A percentile compares a stretch with the other conserved stretches of the same genome.
phyloP scores from a whole-genome alignment of 1,140 invertebrate genomes.

The Leptinotarsa undecemlineata region DNA sequence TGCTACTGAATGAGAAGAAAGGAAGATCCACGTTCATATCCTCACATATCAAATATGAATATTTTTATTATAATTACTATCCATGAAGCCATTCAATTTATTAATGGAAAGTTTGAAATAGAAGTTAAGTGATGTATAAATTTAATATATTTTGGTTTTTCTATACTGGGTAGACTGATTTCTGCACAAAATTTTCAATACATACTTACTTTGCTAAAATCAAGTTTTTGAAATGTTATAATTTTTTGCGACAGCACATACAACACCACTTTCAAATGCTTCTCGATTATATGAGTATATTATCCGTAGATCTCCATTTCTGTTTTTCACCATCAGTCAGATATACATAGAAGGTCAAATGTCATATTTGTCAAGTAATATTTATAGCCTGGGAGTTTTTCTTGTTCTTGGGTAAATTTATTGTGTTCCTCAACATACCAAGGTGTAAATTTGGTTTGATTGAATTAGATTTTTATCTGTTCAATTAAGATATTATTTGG shows the following conservation, averaged over 20 bases:
- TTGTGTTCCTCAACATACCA: too few species aligned
- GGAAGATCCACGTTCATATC: slow-evolving; percentile 6
- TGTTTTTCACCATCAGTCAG: not conserved
- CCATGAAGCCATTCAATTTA: not conserved
- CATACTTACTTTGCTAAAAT: not conserved
- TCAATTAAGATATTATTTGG: too few species aligned
- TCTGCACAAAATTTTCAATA: not conserved
- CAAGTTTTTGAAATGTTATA: slow-evolving; percentile 11
- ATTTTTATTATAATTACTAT: not conserved
- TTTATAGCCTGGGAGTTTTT: not conserved
- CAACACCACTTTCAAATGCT: not conserved
- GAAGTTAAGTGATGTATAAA: not conserved
- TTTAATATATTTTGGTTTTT: not conserved
- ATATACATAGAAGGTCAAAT: slow-evolving; percentile 5
- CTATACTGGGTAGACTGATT: not conserved
- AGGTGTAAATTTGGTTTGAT: too few species aligned
- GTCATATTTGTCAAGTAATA: not conserved
- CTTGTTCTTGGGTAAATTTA: not conserved
- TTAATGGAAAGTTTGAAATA: slow-evolving; percentile 1
- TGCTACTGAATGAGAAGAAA: not conserved
- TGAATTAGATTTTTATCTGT: too few species aligned
- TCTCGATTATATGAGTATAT: not conserved
- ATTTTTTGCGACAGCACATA: not conserved
- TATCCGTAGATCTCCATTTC: slow-evolving; percentile 4
- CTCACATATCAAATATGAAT: slow-evolving; percentile 8